Evolutionary conservation across 2,888 invertebrate genomes (phyloP).

Genomic region (Sycophila texana): DNA sequence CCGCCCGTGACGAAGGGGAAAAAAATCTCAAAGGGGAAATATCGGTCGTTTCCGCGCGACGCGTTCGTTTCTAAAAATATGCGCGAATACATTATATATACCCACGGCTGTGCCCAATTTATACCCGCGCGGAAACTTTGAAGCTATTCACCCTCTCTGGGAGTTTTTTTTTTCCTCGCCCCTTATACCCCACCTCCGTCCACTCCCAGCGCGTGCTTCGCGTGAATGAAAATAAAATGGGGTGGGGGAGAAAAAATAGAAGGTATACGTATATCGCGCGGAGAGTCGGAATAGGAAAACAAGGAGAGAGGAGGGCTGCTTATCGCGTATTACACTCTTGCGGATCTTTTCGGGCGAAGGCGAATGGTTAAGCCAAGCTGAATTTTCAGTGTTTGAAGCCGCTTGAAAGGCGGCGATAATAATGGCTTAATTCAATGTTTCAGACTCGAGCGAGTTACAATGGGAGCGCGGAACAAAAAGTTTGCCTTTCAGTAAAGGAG

Average conservation of each 20-base stretch:
- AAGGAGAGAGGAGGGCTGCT: slow-evolving; percentile 19
- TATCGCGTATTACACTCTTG: slow-evolving; percentile 44
- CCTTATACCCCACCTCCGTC: background rate
- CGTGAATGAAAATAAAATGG: slow-evolving; percentile 36
- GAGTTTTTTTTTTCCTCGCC: background rate
- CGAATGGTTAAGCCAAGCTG: background rate
- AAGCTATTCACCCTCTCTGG: background rate
- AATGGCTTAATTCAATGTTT: background rate
- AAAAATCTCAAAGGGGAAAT: slow-evolving; percentile 36
- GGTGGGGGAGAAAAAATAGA: slow-evolving; percentile 23
- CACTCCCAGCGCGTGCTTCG: background rate
- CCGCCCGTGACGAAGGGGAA: background rate
- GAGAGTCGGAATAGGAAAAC: slow-evolving; percentile 6
- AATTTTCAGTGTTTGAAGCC: background rate
- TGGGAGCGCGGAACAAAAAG: background rate
- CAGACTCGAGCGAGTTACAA: background rate
- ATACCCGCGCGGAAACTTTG: slow-evolving; percentile 7
- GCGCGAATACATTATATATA: background rate
- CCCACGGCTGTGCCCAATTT: slow-evolving; percentile 16
- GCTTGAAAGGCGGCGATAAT: background rate
- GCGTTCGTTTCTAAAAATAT: slow-evolving; percentile 37
- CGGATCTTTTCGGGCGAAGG: slow-evolving; percentile 14
- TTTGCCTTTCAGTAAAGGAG: background rate
- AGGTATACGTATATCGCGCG: background rate
- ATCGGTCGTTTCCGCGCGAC: slow-evolving; percentile 35